Percentiles rank a stretch among this genome's conserved stretches.
These are phyloP conservation scores for Siniperca scherzeri DNA, from an alignment of 2,797 vertebrate species.

Conservation along the genomic window DNA sequence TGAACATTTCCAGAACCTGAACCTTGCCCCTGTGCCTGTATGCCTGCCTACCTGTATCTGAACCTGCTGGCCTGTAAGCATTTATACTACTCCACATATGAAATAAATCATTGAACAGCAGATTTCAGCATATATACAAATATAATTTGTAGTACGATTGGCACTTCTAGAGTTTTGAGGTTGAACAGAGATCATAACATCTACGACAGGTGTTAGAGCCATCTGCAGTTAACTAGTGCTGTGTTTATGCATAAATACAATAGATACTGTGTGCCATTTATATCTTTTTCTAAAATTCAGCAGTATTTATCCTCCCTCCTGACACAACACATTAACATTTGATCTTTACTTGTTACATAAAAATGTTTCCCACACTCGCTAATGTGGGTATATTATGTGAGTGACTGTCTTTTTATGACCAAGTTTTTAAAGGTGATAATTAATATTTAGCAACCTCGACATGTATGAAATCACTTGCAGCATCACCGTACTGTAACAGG, in stretches of 20 bases:
- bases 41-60: too few relatives aligned
- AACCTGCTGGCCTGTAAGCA: too few relatives aligned
- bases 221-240: not conserved
- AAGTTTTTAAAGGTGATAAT: too few relatives aligned
- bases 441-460: too few relatives aligned
- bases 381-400: not conserved
- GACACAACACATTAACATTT: not conserved
- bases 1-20: too few relatives aligned
- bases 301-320: not conserved
- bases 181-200: not conserved
- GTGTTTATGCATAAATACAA: not conserved
- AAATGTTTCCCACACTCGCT: not conserved
- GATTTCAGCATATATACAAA: too few relatives aligned
- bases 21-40: too few relatives aligned
- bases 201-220: not conserved
- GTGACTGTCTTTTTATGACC: not conserved
- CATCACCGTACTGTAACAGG: not conserved
- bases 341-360: not conserved
- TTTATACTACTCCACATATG: too few relatives aligned
- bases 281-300: not conserved
- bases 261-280: not conserved
- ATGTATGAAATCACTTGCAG: not conserved
- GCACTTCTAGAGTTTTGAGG: too few relatives aligned
- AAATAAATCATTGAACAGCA: too few relatives aligned
- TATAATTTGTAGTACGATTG: not conserved